Percentiles rank a stretch among this genome's conserved stretches.
phyloP scores from a whole-genome alignment of 2,888 invertebrate genomes.

The Lamellibrachia columna region DNA sequence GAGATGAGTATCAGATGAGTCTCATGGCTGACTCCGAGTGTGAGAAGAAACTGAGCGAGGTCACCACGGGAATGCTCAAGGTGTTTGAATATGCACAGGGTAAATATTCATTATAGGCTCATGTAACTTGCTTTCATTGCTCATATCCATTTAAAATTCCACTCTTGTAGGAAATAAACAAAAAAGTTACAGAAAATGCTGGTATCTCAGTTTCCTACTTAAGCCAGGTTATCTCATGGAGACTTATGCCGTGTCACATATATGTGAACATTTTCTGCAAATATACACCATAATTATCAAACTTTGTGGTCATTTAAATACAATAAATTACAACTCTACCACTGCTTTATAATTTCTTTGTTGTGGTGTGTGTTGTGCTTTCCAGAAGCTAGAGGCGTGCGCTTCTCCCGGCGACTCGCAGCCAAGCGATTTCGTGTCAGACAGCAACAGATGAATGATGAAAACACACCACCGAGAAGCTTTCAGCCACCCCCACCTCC shows the following conservation, averaged over 20 bases:
- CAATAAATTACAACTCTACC: no score
- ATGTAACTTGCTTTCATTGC: neutral
- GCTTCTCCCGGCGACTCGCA: neutral
- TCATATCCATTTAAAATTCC: neutral
- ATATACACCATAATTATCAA: no score
- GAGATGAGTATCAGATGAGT: neutral
- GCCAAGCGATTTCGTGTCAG: neutral
- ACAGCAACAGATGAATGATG: slow-evolving; percentile 11
- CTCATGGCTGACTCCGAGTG: neutral
- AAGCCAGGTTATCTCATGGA: no score
- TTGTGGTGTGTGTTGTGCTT: neutral
- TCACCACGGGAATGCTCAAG: slow-evolving; percentile 1
- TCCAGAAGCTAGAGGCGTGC: neutral
- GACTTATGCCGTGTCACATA: no score
- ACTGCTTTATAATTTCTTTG: no score
- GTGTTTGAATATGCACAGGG: slow-evolving; percentile 5
- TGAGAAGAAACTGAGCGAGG: neutral
- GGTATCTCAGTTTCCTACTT: no score
- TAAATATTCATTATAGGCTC: neutral
- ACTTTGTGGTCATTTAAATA: no score
- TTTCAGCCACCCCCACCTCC: neutral
- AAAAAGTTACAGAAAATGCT: no score
- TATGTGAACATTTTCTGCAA: no score
- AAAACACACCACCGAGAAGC: neutral
- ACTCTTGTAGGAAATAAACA: no score